A percentile compares a stretch with the other conserved stretches of the same genome.
phyloP scores from a whole-genome alignment of 2,888 invertebrate species.

The Anoncus sp. region DNA sequence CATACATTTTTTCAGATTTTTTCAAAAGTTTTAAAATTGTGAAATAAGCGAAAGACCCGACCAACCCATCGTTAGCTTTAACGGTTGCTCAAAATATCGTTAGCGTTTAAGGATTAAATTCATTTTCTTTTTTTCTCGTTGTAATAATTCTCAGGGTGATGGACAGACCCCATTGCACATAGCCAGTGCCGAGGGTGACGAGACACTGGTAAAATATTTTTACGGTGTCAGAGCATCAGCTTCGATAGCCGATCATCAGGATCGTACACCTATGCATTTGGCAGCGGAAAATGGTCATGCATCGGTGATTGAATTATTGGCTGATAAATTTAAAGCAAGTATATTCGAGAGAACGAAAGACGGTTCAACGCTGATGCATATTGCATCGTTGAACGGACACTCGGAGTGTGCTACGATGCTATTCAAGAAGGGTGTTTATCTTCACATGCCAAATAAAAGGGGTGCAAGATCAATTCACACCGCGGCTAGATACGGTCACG shows the following conservation, averaged over 20 bases:
- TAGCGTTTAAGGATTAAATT: no score
- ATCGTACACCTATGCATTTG: constrained; percentile 98
- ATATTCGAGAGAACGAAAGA: constrained; percentile 98
- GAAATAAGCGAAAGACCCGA: no score
- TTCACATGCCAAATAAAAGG: constrained; percentile 99
- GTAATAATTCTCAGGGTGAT: constrained; percentile 86
- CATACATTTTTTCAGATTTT: no score
- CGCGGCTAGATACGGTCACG: constrained; percentile 98
- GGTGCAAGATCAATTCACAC: constrained; percentile 99
- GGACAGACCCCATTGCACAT: constrained; percentile 98
- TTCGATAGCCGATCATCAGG: constrained; percentile 97
- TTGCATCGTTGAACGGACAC: constrained; percentile 98
- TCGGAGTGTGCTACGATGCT: constrained; percentile 99
- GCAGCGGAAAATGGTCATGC: constrained; percentile 99
- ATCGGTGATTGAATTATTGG: constrained; percentile 96
- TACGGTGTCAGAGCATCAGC: constrained; percentile 98
- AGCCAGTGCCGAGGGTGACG: constrained; percentile 98
- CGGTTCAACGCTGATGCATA: constrained; percentile 99
- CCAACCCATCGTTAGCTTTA: no score
- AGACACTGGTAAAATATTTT: constrained; percentile 96
- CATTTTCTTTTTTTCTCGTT: constrained; percentile 19
- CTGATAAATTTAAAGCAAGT: constrained; percentile 99
- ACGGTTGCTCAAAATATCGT: no score
- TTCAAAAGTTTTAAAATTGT: no score
- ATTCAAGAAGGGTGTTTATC: constrained; percentile 98